A percentile compares a stretch with the other conserved stretches of the same genome.
phyloP scores from a whole-genome alignment of 2,888 invertebrate genomes.

The Phyllotreta cruciferae region DNA sequence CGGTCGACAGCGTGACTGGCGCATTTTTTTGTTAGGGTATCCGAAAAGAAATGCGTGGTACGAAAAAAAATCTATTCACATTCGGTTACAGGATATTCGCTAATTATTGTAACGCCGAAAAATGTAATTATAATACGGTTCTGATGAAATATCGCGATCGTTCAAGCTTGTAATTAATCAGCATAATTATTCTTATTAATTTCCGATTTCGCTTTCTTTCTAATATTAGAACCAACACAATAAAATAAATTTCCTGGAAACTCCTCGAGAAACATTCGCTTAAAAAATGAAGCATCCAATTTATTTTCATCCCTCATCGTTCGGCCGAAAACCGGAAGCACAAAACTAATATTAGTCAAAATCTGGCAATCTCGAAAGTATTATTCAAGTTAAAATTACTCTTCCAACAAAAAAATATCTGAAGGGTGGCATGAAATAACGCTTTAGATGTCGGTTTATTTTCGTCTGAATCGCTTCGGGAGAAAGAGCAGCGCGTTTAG shows the following conservation, averaged over 20 bases:
- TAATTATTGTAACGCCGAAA: slow-evolving; percentile 2
- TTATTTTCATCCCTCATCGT: slow-evolving; percentile 36
- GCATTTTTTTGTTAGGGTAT: slow-evolving; percentile 1
- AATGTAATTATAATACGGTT: no score
- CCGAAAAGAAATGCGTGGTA: no score
- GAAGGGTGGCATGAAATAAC: slow-evolving; percentile 50
- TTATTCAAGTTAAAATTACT: slow-evolving; percentile 54
- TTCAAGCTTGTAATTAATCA: background rate
- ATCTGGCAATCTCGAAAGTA: slow-evolving; percentile 46
- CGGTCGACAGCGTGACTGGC: slow-evolving; percentile 9
- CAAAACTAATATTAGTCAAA: slow-evolving; percentile 49
- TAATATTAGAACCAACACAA: no score
- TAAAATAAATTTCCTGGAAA: no score
- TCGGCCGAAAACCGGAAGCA: slow-evolving; percentile 41
- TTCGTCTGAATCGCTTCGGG: slow-evolving; percentile 52
- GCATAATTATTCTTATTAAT: background rate
- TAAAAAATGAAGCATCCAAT: slow-evolving; percentile 24
- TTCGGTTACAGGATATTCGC: slow-evolving; percentile 7
- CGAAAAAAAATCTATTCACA: slow-evolving; percentile 1
- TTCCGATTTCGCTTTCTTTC: no score
- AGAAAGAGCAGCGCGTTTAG: slow-evolving; percentile 32
- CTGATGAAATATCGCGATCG: no score
- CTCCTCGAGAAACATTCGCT: background rate
- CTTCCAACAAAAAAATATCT: slow-evolving; percentile 47
- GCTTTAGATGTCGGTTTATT: slow-evolving; percentile 52